Conservation (phyloP, 1,140 invertebrate species). For the Lordiphosa collinella region DNA sequence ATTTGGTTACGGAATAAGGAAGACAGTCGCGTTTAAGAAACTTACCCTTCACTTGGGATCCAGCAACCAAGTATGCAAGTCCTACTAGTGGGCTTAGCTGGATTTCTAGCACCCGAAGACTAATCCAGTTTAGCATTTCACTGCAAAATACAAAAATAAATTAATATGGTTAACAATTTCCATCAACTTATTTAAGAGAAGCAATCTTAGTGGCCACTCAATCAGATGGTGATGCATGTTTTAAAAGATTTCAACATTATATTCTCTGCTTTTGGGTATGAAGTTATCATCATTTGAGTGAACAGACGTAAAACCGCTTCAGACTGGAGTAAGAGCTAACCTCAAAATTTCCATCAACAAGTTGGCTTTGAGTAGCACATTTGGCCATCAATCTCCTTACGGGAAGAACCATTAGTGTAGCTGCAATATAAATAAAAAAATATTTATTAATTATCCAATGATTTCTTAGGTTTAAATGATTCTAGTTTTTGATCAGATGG, state of each 20-base stretch:
- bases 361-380: too few relatives aligned
- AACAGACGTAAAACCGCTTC: neutral
- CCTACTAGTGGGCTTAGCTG: too few relatives aligned
- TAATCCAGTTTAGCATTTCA: too few relatives aligned
- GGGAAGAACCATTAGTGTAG: too few relatives aligned
- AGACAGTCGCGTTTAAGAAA: neutral
- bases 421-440: neutral
- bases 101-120: too few relatives aligned
- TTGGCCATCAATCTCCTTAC: too few relatives aligned
- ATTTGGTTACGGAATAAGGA: neutral
- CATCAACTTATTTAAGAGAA: too few relatives aligned
- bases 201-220: neutral
- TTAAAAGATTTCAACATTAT: constrained; percentile 51
- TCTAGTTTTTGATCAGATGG: constrained; percentile 34
- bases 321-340: neutral
- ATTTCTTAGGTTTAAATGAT: neutral
- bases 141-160: too few relatives aligned
- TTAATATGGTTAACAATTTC: too few relatives aligned
- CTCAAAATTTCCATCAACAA: neutral
- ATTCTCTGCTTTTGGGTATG: constrained; percentile 43
- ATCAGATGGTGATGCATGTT: constrained; percentile 71
- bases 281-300: constrained; percentile 47
- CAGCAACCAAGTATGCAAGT: too few relatives aligned
- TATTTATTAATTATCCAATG: neutral
- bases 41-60: too few relatives aligned